These are phyloP conservation scores for Noctilio leporinus DNA, from an alignment of 2,113 vertebrate genomes.

Conservation along the genomic window DNA sequence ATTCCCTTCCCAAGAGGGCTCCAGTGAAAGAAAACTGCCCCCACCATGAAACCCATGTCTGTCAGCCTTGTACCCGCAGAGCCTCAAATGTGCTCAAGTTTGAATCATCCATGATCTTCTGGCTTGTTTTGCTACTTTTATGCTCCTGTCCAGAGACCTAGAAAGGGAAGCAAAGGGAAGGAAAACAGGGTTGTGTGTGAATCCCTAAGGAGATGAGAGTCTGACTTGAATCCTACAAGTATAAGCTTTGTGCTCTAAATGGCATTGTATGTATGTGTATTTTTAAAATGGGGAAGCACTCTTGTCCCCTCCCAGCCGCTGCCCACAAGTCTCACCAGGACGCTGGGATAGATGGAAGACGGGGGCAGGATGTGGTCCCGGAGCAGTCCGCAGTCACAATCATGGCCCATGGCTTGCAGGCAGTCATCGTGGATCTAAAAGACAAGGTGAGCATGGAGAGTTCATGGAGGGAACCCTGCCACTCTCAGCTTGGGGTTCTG, in stretches of 20 bases:
- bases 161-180: not conserved
- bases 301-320: not conserved
- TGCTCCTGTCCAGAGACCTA: slow-evolving; percentile 80
- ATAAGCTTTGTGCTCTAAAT: not conserved
- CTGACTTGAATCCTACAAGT: not conserved
- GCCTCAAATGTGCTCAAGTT: slow-evolving; percentile 83
- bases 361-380: slow-evolving; percentile 91
- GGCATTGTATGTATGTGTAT: not conserved
- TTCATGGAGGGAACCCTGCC: not conserved
- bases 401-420: slow-evolving; percentile 66
- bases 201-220: not conserved
- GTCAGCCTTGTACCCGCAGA: slow-evolving; percentile 80
- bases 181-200: not conserved
- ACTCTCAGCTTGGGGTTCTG: not conserved
- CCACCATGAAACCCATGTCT: slow-evolving; percentile 12
- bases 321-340: slow-evolving; percentile 80
- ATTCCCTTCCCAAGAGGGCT: not conserved
- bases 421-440: slow-evolving; percentile 90
- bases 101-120: slow-evolving; percentile 70
- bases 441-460: not conserved
- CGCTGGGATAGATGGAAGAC: slow-evolving; percentile 86
- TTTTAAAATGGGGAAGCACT: not conserved
- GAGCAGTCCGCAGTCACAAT: slow-evolving; percentile 87
- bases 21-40: not conserved
- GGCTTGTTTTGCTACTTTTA: slow-evolving; percentile 77